These are phyloP conservation scores for Pentamera pediparva DNA, from an alignment of 53 echinoderm and acorn worm species.

Conservation along the genomic window DNA sequence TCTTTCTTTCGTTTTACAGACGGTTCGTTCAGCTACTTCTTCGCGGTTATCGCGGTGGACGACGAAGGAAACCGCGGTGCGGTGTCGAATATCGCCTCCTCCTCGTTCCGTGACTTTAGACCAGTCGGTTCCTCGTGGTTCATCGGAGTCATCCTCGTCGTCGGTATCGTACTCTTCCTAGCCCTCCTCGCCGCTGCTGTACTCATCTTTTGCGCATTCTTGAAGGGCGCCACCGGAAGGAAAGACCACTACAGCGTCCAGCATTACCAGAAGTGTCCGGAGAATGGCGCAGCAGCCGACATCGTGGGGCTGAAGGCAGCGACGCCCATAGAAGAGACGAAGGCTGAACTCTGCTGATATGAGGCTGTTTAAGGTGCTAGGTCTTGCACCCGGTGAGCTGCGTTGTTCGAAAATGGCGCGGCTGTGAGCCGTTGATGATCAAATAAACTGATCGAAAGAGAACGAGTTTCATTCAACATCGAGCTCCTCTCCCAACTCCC, in stretches of 20 bases:
- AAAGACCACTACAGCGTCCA: slow-evolving; percentile 8
- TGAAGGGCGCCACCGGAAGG: not conserved
- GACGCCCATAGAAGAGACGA: not conserved
- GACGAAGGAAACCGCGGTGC: slow-evolving; percentile 63
- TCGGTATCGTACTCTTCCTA: not conserved
- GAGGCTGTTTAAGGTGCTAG: too few species aligned
- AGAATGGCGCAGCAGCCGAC: not conserved
- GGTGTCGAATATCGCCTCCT: slow-evolving; percentile 66
- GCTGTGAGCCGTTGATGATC: too few species aligned
- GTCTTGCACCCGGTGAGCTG: too few species aligned
- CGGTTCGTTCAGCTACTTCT: slow-evolving; percentile 49
- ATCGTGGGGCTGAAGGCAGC: not conserved
- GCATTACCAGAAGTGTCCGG: not conserved
- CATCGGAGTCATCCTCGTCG: slow-evolving; percentile 1
- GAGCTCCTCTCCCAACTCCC: too few species aligned
- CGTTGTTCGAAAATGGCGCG: too few species aligned
- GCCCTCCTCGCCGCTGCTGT: not conserved
- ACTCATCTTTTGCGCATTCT: not conserved
- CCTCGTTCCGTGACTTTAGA: slow-evolving; percentile 26
- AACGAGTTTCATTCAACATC: too few species aligned
- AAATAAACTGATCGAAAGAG: too few species aligned
- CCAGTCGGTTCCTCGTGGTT: slow-evolving; percentile 18
- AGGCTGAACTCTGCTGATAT: too few species aligned
- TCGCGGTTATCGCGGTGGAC: slow-evolving; percentile 76
- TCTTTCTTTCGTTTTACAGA: not conserved